phyloP scores from a whole-genome alignment of 2,888 invertebrate species.

The Plutella xylostella region DNA sequence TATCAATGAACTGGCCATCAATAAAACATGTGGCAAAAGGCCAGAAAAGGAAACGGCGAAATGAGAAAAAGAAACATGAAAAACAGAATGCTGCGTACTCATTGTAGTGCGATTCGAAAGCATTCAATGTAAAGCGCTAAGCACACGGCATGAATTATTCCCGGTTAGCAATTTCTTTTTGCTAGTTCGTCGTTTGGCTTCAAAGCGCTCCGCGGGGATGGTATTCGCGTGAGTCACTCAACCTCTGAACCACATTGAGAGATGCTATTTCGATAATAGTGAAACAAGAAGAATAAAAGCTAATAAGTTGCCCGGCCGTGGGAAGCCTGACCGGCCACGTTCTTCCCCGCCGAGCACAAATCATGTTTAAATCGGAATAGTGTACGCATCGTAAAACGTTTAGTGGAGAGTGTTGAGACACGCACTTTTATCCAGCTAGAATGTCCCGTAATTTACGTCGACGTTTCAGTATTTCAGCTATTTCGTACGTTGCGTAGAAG shows the following conservation, averaged over 20 bases:
- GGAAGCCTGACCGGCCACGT: conserved; percentile 29
- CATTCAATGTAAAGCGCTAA: conserved; percentile 59
- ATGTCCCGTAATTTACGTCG: no score
- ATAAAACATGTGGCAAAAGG: conserved; percentile 67
- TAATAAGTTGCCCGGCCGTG: conserved; percentile 20
- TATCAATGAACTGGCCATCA: conserved; percentile 69
- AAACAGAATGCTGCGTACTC: conserved; percentile 48
- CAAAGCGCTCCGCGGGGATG: background rate
- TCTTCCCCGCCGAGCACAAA: no score
- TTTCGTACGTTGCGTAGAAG: no score
- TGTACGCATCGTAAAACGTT: no score
- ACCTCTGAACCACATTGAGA: conserved; percentile 2
- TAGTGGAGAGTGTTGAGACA: no score
- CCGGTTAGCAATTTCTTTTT: background rate
- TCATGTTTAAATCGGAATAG: no score
- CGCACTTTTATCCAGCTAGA: no score
- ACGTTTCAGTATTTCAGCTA: no score
- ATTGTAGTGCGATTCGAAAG: conserved; percentile 58
- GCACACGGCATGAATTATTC: conserved; percentile 55
- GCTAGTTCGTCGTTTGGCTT: background rate
- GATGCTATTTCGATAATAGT: conserved; percentile 20
- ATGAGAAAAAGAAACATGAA: conserved; percentile 65
- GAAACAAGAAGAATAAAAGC: conserved; percentile 20
- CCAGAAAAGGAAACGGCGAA: conserved; percentile 65
- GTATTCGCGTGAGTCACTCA: background rate